These are phyloP conservation scores for Heteromurus nitidus DNA, from an alignment of 2,888 invertebrate genomes.

Conservation along the genomic window DNA sequence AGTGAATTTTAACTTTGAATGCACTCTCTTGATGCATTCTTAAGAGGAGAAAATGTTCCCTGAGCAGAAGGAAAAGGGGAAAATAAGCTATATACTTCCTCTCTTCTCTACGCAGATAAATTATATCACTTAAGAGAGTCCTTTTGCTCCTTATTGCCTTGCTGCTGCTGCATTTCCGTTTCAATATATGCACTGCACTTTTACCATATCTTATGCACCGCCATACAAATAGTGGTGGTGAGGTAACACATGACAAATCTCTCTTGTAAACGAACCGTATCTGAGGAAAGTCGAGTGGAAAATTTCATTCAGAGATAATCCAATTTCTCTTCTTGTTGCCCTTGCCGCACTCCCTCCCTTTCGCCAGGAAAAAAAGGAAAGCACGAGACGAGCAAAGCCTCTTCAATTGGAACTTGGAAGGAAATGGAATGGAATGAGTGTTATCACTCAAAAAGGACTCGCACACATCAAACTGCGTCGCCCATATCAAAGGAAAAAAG, in stretches of 20 bases:
- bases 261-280: conserved; percentile 37
- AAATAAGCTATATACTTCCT: conserved; percentile 16
- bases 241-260: conserved; percentile 29
- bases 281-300: conserved; percentile 38
- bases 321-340: conserved; percentile 31
- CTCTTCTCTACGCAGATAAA: conserved; percentile 35
- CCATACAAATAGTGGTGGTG: neutral
- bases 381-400: no score
- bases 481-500: no score
- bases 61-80: neutral
- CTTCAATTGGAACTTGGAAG: no score
- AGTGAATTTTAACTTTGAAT: neutral
- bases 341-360: no score
- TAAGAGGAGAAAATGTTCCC: neutral
- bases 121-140: conserved; percentile 39
- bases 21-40: no score
- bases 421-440: no score
- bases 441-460: no score
- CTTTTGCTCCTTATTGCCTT: no score
- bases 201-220: neutral
- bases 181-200: neutral
- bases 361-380: no score
- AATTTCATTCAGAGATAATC: conserved; percentile 41
- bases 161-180: neutral
- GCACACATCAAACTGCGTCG: no score